These are phyloP conservation scores for Ramazzottius varieornatus DNA, from an alignment of 2,888 invertebrate genomes.

Conservation along the genomic window DNA sequence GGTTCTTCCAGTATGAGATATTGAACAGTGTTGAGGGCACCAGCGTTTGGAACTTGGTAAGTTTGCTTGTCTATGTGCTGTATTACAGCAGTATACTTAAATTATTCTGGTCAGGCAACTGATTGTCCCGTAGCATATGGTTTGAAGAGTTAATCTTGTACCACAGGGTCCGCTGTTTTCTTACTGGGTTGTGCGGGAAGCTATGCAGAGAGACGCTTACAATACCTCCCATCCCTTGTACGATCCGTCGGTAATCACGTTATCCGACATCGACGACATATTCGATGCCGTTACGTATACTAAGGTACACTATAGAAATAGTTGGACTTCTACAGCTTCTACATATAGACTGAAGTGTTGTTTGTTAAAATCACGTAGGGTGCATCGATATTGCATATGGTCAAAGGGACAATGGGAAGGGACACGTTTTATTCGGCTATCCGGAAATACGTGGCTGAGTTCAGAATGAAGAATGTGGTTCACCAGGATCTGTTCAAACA, in stretches of 20 bases:
- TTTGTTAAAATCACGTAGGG: no score
- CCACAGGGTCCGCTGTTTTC: constrained; percentile 6
- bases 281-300: constrained; percentile 48
- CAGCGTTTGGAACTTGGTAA: constrained; percentile 7
- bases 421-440: not conserved
- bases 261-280: constrained; percentile 37
- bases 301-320: constrained; percentile 36
- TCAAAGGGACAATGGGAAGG: not conserved
- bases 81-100: no score
- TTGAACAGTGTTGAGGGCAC: constrained; percentile 12
- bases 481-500: not conserved
- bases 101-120: no score
- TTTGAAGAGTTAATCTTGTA: not conserved
- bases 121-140: no score
- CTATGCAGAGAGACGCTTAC: constrained; percentile 7
- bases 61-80: no score
- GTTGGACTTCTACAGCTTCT: no score
- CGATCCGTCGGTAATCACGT: constrained; percentile 8
- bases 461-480: not conserved
- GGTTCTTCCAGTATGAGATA: constrained; percentile 16
- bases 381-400: not conserved
- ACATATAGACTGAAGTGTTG: no score
- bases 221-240: constrained; percentile 8
- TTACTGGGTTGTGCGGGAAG: constrained; percentile 10
- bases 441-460: not conserved